Evolutionary conservation across 2,113 vertebrate species (phyloP).

Genomic region (Rhinoptilus africanus): DNA sequence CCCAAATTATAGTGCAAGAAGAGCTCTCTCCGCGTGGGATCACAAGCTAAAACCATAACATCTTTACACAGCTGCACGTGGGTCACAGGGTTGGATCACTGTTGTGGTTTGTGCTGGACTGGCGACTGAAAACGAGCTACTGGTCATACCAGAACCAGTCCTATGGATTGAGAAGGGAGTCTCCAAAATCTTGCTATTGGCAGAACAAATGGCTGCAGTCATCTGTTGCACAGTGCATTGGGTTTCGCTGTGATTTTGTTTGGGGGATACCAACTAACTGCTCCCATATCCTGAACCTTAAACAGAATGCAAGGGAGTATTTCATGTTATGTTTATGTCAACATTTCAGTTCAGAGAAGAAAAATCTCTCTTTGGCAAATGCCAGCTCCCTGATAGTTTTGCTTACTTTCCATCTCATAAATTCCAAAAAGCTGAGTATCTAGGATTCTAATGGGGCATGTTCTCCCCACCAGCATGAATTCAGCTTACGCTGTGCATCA

Average conservation of each 20-base stretch:
- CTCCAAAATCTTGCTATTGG: not conserved
- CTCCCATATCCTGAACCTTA: constrained; percentile 5
- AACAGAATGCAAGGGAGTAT: not conserved
- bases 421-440: not conserved
- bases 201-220: not conserved
- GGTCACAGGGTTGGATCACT: not conserved
- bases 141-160: not conserved
- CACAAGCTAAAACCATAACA: not conserved
- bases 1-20: not conserved
- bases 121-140: not conserved
- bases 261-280: not conserved
- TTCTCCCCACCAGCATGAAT: constrained; percentile 14
- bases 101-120: too few species aligned
- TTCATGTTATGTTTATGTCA: constrained; percentile 25
- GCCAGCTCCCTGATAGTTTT: constrained; percentile 8
- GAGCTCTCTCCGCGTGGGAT: not conserved
- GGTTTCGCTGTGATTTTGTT: not conserved
- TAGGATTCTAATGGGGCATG: constrained; percentile 5
- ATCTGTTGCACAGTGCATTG: not conserved
- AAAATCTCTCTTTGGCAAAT: constrained; percentile 52
- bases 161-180: not conserved
- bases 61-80: not conserved
- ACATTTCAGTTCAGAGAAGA: not conserved
- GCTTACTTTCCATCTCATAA: constrained; percentile 38
- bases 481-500: not conserved